These are phyloP conservation scores for Zoanthus solanderi DNA, from an alignment of 92 coral and sea anemone genomes.

Conservation along the genomic window DNA sequence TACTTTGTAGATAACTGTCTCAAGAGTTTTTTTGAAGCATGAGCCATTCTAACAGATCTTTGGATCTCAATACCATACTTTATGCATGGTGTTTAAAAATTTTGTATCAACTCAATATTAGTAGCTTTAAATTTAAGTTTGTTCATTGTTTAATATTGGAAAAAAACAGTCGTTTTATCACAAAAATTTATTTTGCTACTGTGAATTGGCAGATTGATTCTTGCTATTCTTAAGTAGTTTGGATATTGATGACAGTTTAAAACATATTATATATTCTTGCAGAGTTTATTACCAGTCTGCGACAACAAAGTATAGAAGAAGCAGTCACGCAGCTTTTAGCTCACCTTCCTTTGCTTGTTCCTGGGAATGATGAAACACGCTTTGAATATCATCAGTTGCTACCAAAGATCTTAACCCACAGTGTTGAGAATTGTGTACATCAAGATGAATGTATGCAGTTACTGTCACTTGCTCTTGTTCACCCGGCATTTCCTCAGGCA, in stretches of 20 bases:
- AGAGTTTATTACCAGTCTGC: conserved; percentile 85
- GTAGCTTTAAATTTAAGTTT: too few species aligned
- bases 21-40: too few species aligned
- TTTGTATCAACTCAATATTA: too few species aligned
- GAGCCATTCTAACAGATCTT: too few species aligned
- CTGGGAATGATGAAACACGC: conserved; percentile 92
- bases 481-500: conserved; percentile 95
- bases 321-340: conserved; percentile 90
- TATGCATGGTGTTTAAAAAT: too few species aligned
- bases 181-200: too few species aligned
- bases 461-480: conserved; percentile 96
- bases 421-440: conserved; percentile 87
- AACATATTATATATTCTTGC: conserved; percentile 19
- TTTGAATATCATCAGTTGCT: conserved; percentile 89
- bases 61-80: too few species aligned
- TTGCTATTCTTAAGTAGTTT: too few species aligned
- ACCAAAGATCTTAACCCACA: conserved; percentile 89
- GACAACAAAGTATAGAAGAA: conserved; percentile 83
- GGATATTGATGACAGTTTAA: not conserved
- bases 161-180: too few species aligned
- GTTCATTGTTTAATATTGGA: too few species aligned
- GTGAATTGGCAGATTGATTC: too few species aligned
- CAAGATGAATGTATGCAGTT: conserved; percentile 98
- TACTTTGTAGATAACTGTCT: too few species aligned
- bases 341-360: conserved; percentile 88